Evolutionary conservation across 2,888 invertebrate genomes (phyloP).

Genomic region (Ectemnius cavifrons): DNA sequence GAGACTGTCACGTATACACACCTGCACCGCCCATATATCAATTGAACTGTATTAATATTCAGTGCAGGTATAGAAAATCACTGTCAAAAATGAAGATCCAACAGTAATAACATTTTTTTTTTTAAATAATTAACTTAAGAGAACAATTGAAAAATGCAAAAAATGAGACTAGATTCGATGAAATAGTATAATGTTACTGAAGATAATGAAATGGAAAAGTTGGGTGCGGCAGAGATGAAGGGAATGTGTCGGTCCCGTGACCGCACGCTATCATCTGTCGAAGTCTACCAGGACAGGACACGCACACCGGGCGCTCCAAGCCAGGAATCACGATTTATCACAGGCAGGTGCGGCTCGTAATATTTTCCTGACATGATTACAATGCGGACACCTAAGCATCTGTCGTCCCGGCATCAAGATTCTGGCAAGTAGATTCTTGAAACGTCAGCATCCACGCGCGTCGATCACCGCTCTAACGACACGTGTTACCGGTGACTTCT

Average conservation of each 20-base stretch:
- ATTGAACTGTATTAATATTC: conserved; percentile 1
- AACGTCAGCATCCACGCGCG: background rate
- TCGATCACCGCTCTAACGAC: conserved; percentile 25
- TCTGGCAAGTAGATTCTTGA: conserved; percentile 20
- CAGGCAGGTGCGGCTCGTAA: conserved; percentile 41
- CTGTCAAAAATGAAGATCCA: too few species aligned
- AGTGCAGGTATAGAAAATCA: too few species aligned
- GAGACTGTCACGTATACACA: background rate
- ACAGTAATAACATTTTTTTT: background rate
- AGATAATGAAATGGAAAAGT: background rate
- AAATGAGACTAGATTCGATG: background rate
- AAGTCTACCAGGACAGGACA: background rate
- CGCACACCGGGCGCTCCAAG: background rate
- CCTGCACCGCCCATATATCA: background rate
- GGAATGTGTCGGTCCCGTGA: background rate
- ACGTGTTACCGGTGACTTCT: background rate
- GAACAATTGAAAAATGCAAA: too few species aligned
- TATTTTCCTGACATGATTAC: conserved; percentile 34
- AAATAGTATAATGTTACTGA: background rate
- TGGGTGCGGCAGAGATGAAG: conserved; percentile 1
- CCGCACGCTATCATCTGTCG: background rate
- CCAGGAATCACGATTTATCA: conserved; percentile 34
- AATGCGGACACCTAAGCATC: conserved; percentile 12
- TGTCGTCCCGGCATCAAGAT: conserved; percentile 23
- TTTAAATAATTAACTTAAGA: background rate